Evolutionary conservation across 1,140 invertebrate genomes (phyloP), one percentile per base, ranked within the genome.

Genomic region (Dysdera silvatica): DNA sequence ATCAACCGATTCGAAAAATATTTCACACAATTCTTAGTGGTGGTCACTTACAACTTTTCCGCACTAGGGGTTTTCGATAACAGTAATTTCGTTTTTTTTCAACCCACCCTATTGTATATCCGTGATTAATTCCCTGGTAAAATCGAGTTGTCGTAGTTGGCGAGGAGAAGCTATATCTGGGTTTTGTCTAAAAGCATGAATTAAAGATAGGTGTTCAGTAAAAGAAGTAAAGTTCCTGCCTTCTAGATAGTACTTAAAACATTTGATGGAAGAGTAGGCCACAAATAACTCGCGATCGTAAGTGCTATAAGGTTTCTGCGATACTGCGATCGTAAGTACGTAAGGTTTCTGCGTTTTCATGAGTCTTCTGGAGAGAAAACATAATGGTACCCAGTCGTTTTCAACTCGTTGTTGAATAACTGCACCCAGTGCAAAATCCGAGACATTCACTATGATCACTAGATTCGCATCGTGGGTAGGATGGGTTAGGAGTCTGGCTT

Each of bases 211-310:
- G n/a, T 52, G 57, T 37, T 59, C 41, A 12, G 41, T 59, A 32
- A 26, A 56, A 8, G 47, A 6, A n/a, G n/a, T n/a, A n/a, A n/a
- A n/a, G n/a, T n/a, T n/a, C n/a, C n/a, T n/a, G n/a, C n/a, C n/a
- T n/a, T n/a, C n/a, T n/a, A n/a, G n/a, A n/a, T n/a, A n/a, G n/a
- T n/a, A n/a, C n/a, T n/a, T n/a, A n/a, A n/a, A n/a, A n/a, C n/a
- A n/a, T n/a, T n/a, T n/a, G n/a, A n/a, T n/a, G n/a, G n/a, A n/a
- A n/a, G n/a, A n/a, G n/a, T n/a, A n/a, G n/a, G n/a, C n/a, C n/a
- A n/a, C 23, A 5, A 80, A 55, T 0, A 81, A 62, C 68, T 82
- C 79, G 5, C 75, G 56, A 61, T 78, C 76, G 69, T 76, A 80
- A 0, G 74, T 69, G 14, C 68, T 69, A 51, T 78, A 77, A 28